Base-by-base conservation (phyloP, 1,140 invertebrate species). In the Helicoverpa zea region DNA sequence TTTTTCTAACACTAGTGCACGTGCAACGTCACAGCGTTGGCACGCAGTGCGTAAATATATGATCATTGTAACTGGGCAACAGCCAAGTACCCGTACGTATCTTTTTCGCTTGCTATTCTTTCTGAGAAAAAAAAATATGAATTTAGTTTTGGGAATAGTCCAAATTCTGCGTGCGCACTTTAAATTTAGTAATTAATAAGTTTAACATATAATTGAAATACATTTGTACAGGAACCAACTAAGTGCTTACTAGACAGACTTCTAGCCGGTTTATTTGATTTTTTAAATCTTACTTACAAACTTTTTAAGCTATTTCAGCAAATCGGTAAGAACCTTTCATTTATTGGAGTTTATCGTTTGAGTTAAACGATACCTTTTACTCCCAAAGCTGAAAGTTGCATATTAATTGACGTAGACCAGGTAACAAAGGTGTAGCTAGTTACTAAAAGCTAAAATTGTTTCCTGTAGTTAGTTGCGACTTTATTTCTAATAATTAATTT, bases 1-100 rank as follows among this genome's bases (percentile, higher is more conserved):
- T 51, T 70, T 70, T 70, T 70, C 49, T 52, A 52, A 52, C 51
- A 52, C n/a, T 12, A 10, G 11, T n/a, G 7, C 35, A 35, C 35
- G 7, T 35, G 35, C 3, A 35, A 63, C 47, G 29, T 73, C 49
- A 64, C 43, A 51, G 10, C n/a, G 10, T 18, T 66, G 76, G 76
- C 76, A 66, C 68, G 75, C 77, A 76, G 51, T 61, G 47, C 56
- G 76, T 81, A 70, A 79, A 70, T 66, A 49, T 66, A 66, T 78
- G 81, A 81, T 72, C 51, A 72, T 76, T 81, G 79, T 81, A 83
- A 83, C 82, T 83, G 82, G 82, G 75, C 59, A 74, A 54, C 51
- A 23, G 82, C 79, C 82, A 83, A 83, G 35, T 75, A 54, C 56
- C 52, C 10, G 9, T 72, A 16, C 66, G 23, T 23, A 23, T 23